These are phyloP conservation scores for Drosophila barbarae DNA, from an alignment of 2,888 invertebrate species.

Conservation along the genomic window DNA sequence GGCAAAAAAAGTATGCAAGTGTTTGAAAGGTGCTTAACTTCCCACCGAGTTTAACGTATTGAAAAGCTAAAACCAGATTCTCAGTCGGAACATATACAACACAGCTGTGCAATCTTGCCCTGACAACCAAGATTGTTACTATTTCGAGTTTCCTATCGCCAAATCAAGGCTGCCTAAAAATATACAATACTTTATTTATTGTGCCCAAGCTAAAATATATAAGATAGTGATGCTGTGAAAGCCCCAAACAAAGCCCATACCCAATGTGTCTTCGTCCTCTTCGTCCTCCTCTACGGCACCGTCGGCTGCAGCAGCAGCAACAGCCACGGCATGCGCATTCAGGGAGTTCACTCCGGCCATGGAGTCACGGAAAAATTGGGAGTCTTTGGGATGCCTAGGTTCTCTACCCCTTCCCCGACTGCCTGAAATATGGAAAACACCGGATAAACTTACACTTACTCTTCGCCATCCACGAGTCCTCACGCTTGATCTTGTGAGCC, in stretches of 20 bases:
- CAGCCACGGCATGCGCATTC: conserved; percentile 54
- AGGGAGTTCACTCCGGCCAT: conserved; percentile 20
- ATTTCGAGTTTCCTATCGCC: not conserved
- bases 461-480: conserved; percentile 78
- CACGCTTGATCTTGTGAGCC: conserved; percentile 78
- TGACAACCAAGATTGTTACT: not conserved
- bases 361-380: conserved; percentile 13
- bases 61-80: not conserved
- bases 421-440: conserved; percentile 55
- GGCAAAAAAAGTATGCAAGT: conserved; percentile 24
- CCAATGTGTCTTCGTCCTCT: conserved; percentile 48
- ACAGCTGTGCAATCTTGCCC: not conserved
- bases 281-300: conserved; percentile 54
- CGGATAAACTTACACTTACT: conserved; percentile 65
- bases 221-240: not conserved
- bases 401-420: conserved; percentile 34
- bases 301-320: conserved; percentile 62
- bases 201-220: not conserved
- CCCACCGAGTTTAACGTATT: not conserved
- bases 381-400: conserved; percentile 27
- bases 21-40: not conserved
- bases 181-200: not conserved
- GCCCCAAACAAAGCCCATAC: conserved; percentile 3
- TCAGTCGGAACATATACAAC: not conserved
- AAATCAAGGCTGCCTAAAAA: not conserved